Evolutionary conservation across 2,113 vertebrate species (phyloP), one percentile per base, ranked within the genome.

Genomic region (Pseudolaguvia tuberculata): DNA sequence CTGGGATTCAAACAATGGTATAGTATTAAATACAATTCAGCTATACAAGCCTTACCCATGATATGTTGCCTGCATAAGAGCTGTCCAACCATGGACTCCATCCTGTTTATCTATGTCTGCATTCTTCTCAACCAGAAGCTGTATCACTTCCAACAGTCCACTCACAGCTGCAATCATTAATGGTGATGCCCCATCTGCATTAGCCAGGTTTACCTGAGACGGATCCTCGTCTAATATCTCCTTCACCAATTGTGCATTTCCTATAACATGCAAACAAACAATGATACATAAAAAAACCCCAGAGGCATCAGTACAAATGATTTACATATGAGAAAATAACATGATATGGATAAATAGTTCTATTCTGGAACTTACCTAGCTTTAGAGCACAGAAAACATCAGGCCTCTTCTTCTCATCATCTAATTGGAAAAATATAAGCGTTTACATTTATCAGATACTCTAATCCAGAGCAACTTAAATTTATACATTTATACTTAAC

Each of bases 31-130:
- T 1, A 15, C 21, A 15, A 66, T 48, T 48, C 14, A 5, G 23
- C 15, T 6, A 66, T 65, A 12, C 42, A 65, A 47, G 42, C 63
- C 82, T 77, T 86, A 99, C 96, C 97, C 96, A 0, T 99, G 97
- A 80, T 99, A 99, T 0, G 97, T 99, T 61, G 97, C 97, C 83
- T 99, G 97, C 97, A 99, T 99, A 56, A 98, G 90, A 27, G 97
- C 96, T 0, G 96, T 98, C 97, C 97, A 99, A 29, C 95, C 95
- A 1, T 99, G 97, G 39, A 93, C 89, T 0, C 89, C 90, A 77
- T 99, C 97, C 78, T 96, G 97, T 77, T 93, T 96, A 88, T 99
- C 92, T 23, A 96, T 73, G 66, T 96, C 94, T 0, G 93, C 95
- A 0, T 86, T 93, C 83, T 91, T 94, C 76, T 98, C 94, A 85